Conservation (phyloP, 2,888 invertebrate species). For the Erebia ligea region DNA sequence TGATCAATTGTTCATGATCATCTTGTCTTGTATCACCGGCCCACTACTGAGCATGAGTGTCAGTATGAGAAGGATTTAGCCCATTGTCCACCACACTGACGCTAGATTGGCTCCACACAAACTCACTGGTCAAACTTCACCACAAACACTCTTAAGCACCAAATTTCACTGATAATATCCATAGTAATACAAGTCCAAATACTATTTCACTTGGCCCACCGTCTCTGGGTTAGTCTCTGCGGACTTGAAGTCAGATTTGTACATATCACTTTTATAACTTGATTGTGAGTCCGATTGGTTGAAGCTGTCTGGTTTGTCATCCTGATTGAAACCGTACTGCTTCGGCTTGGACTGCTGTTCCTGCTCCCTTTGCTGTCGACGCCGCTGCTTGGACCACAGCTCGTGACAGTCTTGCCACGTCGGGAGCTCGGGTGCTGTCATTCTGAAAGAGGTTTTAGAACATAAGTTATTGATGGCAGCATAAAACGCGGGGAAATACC, state of each 20-base stretch:
- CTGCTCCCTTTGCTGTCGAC: constrained; percentile 91
- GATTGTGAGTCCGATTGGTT: constrained; percentile 51
- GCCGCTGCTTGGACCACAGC: constrained; percentile 98
- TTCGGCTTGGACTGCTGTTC: constrained; percentile 72
- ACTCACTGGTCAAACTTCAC: neutral
- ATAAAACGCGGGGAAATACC: no score
- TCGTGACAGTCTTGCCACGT: constrained; percentile 99
- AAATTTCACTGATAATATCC: constrained; percentile 51
- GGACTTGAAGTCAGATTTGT: constrained; percentile 63
- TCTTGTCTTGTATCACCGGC: no score
- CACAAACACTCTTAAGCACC: constrained; percentile 49
- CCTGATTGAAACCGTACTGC: constrained; percentile 47
- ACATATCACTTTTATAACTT: constrained; percentile 59
- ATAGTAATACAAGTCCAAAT: constrained; percentile 55
- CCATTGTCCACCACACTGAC: no score
- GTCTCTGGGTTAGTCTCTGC: constrained; percentile 59
- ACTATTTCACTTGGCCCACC: constrained; percentile 73
- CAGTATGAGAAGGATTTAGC: no score
- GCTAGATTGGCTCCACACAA: no score
- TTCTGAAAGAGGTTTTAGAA: constrained; percentile 76
- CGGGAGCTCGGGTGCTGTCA: constrained; percentile 93
- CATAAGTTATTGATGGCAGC: no score
- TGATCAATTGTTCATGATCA: no score
- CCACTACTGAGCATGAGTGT: no score
- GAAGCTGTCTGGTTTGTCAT: constrained; percentile 51